These are phyloP conservation scores for Geophilus truncorum DNA, from an alignment of 2,888 invertebrate genomes.

Conservation along the genomic window DNA sequence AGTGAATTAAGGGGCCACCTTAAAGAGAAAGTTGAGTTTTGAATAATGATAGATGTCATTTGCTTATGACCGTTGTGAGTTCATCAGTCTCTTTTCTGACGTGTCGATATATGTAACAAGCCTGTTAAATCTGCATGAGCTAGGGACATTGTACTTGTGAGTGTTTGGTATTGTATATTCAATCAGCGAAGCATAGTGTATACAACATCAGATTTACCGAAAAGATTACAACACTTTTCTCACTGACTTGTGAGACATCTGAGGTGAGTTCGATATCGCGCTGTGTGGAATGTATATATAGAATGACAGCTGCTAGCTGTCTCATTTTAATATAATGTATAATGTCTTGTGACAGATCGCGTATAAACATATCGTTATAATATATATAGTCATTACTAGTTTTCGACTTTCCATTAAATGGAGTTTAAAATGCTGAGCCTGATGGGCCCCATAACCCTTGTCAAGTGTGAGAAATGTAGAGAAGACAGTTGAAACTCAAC, in stretches of 20 bases:
- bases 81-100: background rate
- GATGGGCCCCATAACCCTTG: too few species aligned
- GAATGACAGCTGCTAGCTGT: too few species aligned
- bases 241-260: background rate
- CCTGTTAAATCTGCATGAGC: background rate
- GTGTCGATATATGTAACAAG: background rate
- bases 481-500: too few species aligned
- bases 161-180: background rate
- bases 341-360: too few species aligned
- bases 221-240: background rate
- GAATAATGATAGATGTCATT: background rate
- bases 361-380: too few species aligned
- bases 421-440: too few species aligned
- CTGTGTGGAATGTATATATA: too few species aligned
- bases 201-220: background rate
- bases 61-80: background rate
- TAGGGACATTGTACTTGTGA: background rate
- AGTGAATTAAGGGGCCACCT: background rate
- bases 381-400: too few species aligned
- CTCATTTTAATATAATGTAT: too few species aligned
- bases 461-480: too few species aligned
- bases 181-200: background rate
- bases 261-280: too few species aligned
- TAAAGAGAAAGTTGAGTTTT: background rate
- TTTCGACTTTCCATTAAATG: too few species aligned